Evolutionary conservation across 1,140 invertebrate genomes (phyloP), one percentile per base, ranked within the genome.

Genomic region (Neuroterus valhalla): DNA sequence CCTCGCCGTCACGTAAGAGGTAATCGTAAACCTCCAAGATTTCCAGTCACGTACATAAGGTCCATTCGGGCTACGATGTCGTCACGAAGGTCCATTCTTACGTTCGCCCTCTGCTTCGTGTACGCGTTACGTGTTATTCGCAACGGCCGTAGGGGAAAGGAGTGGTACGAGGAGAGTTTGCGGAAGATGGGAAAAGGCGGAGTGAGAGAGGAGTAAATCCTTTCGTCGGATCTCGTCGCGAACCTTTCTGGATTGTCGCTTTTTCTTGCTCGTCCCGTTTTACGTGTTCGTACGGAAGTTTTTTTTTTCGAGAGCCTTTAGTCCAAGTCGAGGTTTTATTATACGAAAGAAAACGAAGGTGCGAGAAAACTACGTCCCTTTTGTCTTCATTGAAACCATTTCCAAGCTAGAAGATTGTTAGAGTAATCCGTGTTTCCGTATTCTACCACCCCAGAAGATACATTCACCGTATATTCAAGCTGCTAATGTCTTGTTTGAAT

Each of bases 11-110:
- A 83, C 84, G 80, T 86, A 85, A 86, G 81, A 78, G 78, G 82
- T 86, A 86, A 86, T 83, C 85, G 84, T 84, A 83, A 86, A 84
- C 83, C 78, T 76, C 71, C 84, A 76, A 78, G 81, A 83, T 86
- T 86, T 87, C 85, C 67, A 86, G 84, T 87, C 85, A 87, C 84
- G 85, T 87, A 85, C 82, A 78, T 52, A 75, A 62, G 75, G 76
- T 78, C 76, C 79, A 79, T 80, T 82, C 79, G 55, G 14, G 26
- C 55, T 62, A 15, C 26, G 23, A 62, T 62, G 23, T 23, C 31
- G 55, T 62, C 55, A 62, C 55, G 55, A 62, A 38, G 31, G 55
- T 62, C 55, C 55, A 62, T 62, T 62, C 55, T 62, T 62, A 62
- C 55, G 55, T 62, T 62, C 55, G 23, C 55, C 55, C 55, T 62